These are phyloP conservation scores for Cetonia aurata DNA, from an alignment of 2,888 invertebrate genomes.

Conservation along the genomic window DNA sequence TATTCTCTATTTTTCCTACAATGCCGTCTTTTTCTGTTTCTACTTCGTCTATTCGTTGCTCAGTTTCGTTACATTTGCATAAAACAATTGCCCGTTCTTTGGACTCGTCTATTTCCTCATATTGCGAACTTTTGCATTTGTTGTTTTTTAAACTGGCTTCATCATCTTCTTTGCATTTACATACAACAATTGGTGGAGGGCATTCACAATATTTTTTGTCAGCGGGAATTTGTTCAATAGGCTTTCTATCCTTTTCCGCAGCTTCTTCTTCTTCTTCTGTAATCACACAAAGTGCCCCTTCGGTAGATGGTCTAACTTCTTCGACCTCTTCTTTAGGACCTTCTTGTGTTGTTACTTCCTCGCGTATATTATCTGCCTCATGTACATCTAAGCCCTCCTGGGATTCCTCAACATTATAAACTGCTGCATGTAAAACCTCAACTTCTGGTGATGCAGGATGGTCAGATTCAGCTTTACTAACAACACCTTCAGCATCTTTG, in stretches of 20 bases:
- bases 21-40: not conserved
- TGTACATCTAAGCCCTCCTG: slow-evolving; percentile 25
- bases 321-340: not conserved
- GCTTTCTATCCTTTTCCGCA: slow-evolving; percentile 11
- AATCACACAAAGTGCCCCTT: not conserved
- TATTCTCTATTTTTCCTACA: slow-evolving; percentile 18
- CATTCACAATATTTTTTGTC: slow-evolving; percentile 1
- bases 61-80: slow-evolving; percentile 8
- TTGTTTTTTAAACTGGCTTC: not conserved
- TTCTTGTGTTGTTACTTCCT: not conserved
- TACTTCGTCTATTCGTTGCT: not conserved
- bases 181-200: not conserved
- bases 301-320: not conserved
- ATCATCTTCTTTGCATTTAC: slow-evolving; percentile 10
- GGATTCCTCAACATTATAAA: slow-evolving; percentile 32
- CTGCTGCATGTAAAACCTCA: slow-evolving; percentile 36
- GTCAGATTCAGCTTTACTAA: slow-evolving; percentile 2
- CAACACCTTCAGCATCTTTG: slow-evolving; percentile 1
- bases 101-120: slow-evolving; percentile 16
- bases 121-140: not conserved
- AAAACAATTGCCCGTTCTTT: not conserved
- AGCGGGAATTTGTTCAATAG: not conserved
- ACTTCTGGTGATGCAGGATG: slow-evolving; percentile 10
- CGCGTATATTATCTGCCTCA: slow-evolving; percentile 12
- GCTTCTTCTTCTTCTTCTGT: slow-evolving; percentile 5